Evolutionary conservation across 2,888 invertebrate species (phyloP).

Genomic region (Campaea margaritaria): DNA sequence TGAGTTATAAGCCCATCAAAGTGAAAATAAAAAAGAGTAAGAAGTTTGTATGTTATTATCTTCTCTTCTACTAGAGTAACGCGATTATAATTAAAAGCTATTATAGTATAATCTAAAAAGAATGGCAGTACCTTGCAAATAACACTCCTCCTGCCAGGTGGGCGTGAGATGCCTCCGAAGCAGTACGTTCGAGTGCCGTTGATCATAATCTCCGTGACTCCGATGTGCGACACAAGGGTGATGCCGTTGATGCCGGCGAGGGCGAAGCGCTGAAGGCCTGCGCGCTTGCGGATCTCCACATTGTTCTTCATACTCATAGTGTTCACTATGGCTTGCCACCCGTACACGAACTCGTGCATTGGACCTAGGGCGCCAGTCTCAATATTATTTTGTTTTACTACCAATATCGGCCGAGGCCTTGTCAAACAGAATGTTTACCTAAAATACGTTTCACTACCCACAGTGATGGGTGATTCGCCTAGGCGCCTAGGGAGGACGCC

Average conservation of each 20-base stretch:
- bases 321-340: constrained; percentile 82
- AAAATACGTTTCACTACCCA: too few species aligned
- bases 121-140: constrained; percentile 80
- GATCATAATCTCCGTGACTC: constrained; percentile 80
- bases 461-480: too few species aligned
- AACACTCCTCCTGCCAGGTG: constrained; percentile 74
- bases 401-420: too few species aligned
- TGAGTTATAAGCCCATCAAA: too few species aligned
- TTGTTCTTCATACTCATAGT: constrained; percentile 83
- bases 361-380: constrained; percentile 58
- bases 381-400: neutral
- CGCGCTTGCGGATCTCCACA: constrained; percentile 79
- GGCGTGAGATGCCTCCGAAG: constrained; percentile 76
- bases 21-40: too few species aligned
- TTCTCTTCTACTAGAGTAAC: too few species aligned
- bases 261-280: constrained; percentile 77
- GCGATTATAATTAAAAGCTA: too few species aligned
- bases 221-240: constrained; percentile 78
- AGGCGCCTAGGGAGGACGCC: too few species aligned
- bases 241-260: constrained; percentile 81
- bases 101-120: too few species aligned
- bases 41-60: too few species aligned
- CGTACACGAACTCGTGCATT: constrained; percentile 81
- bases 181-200: constrained; percentile 78
- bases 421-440: neutral